Evolutionary conservation across 1,140 invertebrate genomes (phyloP).

Genomic region (Hetaerina americana): DNA sequence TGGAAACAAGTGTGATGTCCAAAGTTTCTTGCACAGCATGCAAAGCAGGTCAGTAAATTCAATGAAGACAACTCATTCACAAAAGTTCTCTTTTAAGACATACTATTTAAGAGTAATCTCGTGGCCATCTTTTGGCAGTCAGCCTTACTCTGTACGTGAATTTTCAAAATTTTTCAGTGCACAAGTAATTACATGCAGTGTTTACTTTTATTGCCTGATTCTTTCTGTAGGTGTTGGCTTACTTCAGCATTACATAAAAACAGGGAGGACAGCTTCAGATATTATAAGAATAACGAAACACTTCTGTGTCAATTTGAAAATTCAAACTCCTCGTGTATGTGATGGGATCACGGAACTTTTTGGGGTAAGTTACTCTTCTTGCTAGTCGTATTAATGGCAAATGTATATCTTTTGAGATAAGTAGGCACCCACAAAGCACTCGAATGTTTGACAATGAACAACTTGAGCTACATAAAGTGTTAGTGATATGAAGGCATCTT

Average conservation of each 20-base stretch:
- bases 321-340: constrained; percentile 71
- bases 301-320: constrained; percentile 72
- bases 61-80: not conserved
- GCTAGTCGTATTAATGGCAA: too few species aligned
- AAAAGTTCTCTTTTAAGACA: not conserved
- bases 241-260: constrained; percentile 70
- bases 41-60: constrained; percentile 58
- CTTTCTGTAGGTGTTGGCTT: constrained; percentile 49
- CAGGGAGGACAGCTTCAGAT: constrained; percentile 67
- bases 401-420: too few species aligned
- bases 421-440: too few species aligned
- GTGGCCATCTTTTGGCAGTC: too few species aligned
- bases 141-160: too few species aligned
- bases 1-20: constrained; percentile 81
- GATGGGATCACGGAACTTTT: constrained; percentile 74
- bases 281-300: constrained; percentile 74
- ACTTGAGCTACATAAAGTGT: too few species aligned
- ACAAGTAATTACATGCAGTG: too few species aligned
- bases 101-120: not conserved
- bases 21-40: constrained; percentile 83
- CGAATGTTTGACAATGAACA: too few species aligned
- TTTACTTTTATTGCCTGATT: not conserved
- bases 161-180: too few species aligned
- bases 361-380: constrained; percentile 42
- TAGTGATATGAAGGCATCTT: too few species aligned